Percentiles rank a stretch among this genome's conserved stretches.
Evolutionary conservation across 2,113 vertebrate species (phyloP).

Genomic region (Illadopsis cleaveri): DNA sequence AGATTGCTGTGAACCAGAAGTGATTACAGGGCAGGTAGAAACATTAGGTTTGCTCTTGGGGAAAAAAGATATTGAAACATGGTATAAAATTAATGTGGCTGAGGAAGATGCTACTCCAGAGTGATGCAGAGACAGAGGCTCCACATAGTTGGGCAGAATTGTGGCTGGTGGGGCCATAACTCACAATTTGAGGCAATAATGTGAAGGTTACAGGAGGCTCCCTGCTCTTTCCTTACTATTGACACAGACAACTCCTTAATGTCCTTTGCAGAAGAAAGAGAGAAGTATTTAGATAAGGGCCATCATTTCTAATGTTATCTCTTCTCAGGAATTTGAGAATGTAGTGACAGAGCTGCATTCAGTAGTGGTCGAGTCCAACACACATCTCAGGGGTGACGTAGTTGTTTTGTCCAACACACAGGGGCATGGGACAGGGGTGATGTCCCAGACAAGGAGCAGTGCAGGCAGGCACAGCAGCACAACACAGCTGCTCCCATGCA

Average conservation of each 20-base stretch:
- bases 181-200: not conserved
- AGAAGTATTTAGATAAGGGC: not conserved
- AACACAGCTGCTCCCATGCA: not conserved
- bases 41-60: not conserved
- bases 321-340: not conserved
- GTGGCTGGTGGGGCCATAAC: not conserved
- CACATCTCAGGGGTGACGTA: not conserved
- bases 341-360: not conserved
- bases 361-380: not conserved
- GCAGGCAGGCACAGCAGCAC: not conserved
- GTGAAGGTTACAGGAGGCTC: not conserved
- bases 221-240: not conserved
- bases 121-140: not conserved
- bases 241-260: not conserved
- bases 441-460: not conserved
- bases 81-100: not conserved
- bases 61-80: not conserved
- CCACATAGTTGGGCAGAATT: not conserved
- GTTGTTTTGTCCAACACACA: not conserved
- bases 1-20: constrained; percentile 31
- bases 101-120: not conserved
- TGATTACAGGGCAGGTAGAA: constrained; percentile 45
- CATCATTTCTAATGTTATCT: not conserved
- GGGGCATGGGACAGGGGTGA: too few species aligned
- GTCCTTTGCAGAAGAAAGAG: not conserved